Conservation (phyloP, 2,797 vertebrate species). For the Hoplostethus mediterraneus region DNA sequence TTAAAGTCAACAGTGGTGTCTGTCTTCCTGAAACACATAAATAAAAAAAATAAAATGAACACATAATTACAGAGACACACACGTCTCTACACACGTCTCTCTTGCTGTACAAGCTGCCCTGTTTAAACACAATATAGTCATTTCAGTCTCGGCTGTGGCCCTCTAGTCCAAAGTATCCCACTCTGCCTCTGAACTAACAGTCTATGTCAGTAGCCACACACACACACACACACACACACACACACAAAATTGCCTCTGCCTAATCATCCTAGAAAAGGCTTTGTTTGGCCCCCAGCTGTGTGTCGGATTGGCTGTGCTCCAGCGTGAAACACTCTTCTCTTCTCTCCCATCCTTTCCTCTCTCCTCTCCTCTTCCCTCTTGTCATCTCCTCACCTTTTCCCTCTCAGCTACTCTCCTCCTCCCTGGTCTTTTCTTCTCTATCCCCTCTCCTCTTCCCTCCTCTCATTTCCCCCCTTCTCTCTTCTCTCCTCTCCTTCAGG, state of each 20-base stretch:
- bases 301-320: conserved; percentile 54
- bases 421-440: background rate
- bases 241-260: conserved; percentile 44
- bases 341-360: background rate
- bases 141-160: background rate
- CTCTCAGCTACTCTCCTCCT: background rate
- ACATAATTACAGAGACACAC: background rate
- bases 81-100: background rate
- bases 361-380: background rate
- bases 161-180: background rate
- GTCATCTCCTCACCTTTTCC: too few relatives aligned
- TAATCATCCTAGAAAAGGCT: conserved; percentile 63
- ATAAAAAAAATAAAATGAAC: background rate
- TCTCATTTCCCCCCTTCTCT: background rate
- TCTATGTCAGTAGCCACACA: background rate
- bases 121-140: background rate
- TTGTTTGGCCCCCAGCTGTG: conserved; percentile 64
- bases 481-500: background rate
- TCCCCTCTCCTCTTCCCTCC: background rate
- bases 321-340: conserved; percentile 25
- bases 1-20: conserved; percentile 53
- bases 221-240: conserved; percentile 6
- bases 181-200: background rate
- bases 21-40: conserved; percentile 38
- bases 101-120: background rate